Conservation (phyloP, 1,140 invertebrate species). For the Hyphantria cunea region DNA sequence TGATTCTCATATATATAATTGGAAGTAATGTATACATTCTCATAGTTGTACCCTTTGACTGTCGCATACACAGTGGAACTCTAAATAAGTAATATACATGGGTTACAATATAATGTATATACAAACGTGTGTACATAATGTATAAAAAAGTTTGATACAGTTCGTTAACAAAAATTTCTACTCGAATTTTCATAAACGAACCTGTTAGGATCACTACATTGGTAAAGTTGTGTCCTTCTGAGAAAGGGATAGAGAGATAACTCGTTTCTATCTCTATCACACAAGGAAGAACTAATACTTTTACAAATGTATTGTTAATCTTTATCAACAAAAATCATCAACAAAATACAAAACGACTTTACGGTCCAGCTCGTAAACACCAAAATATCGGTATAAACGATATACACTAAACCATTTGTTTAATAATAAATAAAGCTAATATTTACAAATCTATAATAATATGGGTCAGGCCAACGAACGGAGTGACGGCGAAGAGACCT, state of each 20-base stretch:
- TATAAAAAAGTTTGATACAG: slow-evolving; percentile 26
- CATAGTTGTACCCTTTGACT: slow-evolving; percentile 1
- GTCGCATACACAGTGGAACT: neutral
- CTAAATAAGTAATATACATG: slow-evolving; percentile 2
- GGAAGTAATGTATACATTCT: slow-evolving; percentile 12
- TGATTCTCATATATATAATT: too few relatives aligned
- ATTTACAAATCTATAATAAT: too few relatives aligned
- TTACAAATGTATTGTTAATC: too few relatives aligned
- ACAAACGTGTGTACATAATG: slow-evolving; percentile 47
- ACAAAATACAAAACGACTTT: too few relatives aligned
- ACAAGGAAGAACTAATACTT: neutral
- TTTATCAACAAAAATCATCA: too few relatives aligned
- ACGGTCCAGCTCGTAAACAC: too few relatives aligned
- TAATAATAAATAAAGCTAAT: too few relatives aligned
- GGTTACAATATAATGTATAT: slow-evolving; percentile 31
- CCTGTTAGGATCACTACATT: neutral
- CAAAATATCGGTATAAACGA: too few relatives aligned
- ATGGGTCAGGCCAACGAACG: too few relatives aligned
- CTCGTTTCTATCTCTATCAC: neutral
- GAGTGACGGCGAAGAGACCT: too few relatives aligned
- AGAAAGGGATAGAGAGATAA: slow-evolving; percentile 2
- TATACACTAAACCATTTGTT: too few relatives aligned
- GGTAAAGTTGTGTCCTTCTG: neutral
- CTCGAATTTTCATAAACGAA: neutral
- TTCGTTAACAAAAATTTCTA: neutral